Conservation (phyloP, 2,888 invertebrate genomes). For the Leptarthrus brevirostris region DNA sequence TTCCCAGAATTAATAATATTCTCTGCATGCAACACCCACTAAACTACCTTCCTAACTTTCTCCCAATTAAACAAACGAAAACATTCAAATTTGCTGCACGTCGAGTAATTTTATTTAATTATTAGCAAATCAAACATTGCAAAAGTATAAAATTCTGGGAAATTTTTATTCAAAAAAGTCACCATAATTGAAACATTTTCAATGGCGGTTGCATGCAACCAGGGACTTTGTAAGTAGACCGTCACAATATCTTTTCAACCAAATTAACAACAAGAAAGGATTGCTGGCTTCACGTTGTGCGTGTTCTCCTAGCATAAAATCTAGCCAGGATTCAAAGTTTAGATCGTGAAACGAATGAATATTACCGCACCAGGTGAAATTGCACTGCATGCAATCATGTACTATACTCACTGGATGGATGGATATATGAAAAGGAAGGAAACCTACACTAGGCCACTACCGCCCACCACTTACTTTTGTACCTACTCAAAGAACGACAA, state of each 20-base stretch:
- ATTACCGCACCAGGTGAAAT: constrained; percentile 34
- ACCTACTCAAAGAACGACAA: too few relatives aligned
- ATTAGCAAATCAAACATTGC: too few relatives aligned
- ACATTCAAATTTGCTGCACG: constrained; percentile 20
- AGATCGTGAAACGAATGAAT: constrained; percentile 27
- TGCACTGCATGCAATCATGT: constrained; percentile 21
- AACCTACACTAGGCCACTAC: too few relatives aligned
- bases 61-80: constrained; percentile 19
- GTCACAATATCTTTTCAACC: constrained; percentile 17
- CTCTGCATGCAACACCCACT: too few relatives aligned
- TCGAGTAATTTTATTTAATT: background rate
- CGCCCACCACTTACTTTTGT: too few relatives aligned
- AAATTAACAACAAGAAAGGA: constrained; percentile 10
- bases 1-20: too few relatives aligned
- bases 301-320: constrained; percentile 24
- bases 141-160: constrained; percentile 5
- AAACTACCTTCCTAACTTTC: too few relatives aligned
- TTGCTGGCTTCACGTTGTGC: background rate
- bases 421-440: too few relatives aligned
- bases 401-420: too few relatives aligned
- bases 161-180: constrained; percentile 23
- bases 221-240: constrained; percentile 17
- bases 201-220: constrained; percentile 24
- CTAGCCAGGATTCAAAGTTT: constrained; percentile 20
- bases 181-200: constrained; percentile 41